Evolutionary conservation across 1,140 invertebrate genomes (phyloP), one percentile per base, ranked within the genome.

Genomic region (Trichonephila inaurata): DNA sequence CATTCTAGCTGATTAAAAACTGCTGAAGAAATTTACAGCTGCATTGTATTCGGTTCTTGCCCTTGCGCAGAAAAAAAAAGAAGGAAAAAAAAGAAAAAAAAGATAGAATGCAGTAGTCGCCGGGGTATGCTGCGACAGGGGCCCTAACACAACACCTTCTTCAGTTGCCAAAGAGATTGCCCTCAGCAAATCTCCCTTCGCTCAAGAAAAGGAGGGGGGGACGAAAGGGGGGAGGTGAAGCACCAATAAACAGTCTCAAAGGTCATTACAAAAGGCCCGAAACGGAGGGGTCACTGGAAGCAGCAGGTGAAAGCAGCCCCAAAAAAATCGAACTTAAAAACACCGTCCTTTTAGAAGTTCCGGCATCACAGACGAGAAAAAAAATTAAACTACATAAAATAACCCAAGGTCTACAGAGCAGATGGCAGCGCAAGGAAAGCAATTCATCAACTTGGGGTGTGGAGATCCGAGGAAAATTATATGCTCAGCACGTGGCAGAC

Each of bases 381-480:
- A 77, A 77, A 91, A 64, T 81, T 19, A 83, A 91, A 64, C 60
- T 83, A 61, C 89, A 91, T 91, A 91, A 91, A 91, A 82, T 91
- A 91, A 21, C 81, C 60, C 64, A 83, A 87, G 83, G 91, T 83
- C 83, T 81, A 58, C n/a, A 44, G 58, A 87, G 91, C 91, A 92
- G 91, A 92, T 92, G 91, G 82, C 66, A 87, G 66, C 62, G 69
- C 62, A 44, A 44, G 7, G 16, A 58, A 60, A 77, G 91, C 82
- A 92, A 93, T 93, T 89, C 92, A 93, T 93, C 92, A 93, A 87
- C 6, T n/a, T 14, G 62, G 85, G 92, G 92, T 93, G 92, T 88
- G 86, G 92, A 93, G 91, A 92, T 86, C 33, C 44, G 72, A 51
- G 51, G 90, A 81, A 88, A 93, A 93, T 93, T 88, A 93, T 93